Evolutionary conservation across 2,888 invertebrate species (phyloP).

Genomic region (Eupithecia tripunctaria): DNA sequence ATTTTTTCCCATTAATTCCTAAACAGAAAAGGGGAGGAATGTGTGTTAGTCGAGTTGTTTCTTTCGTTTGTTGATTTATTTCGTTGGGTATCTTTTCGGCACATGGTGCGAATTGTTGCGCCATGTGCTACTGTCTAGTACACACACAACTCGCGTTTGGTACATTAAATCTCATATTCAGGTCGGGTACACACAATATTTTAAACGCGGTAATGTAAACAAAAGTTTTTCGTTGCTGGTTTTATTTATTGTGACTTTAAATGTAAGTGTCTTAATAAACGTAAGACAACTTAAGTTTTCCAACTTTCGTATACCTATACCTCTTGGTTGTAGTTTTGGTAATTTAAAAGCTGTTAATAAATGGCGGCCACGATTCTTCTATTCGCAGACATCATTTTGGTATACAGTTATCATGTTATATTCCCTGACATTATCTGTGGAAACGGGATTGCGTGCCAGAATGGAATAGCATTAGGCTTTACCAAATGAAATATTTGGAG

Average conservation of each 20-base stretch:
- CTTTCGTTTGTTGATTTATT: conserved; percentile 47
- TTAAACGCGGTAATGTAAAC: conserved; percentile 26
- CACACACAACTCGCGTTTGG: conserved; percentile 29
- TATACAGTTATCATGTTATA: conserved; percentile 45
- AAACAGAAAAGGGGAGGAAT: conserved; percentile 36
- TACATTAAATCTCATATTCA: conserved; percentile 31
- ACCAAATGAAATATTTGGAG: background rate
- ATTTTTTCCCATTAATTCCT: conserved; percentile 35
- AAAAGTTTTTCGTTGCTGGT: conserved; percentile 26
- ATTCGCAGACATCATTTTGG: conserved; percentile 36
- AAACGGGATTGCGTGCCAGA: conserved; percentile 1
- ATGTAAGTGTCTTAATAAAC: conserved; percentile 3
- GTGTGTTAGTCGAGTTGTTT: conserved; percentile 39
- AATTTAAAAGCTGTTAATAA: background rate
- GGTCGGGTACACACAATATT: conserved; percentile 31
- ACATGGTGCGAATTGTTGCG: conserved; percentile 26
- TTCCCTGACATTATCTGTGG: conserved; percentile 38
- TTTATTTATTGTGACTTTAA: conserved; percentile 25
- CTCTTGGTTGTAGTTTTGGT: background rate
- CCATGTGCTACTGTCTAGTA: conserved; percentile 27
- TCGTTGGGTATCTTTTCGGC: conserved; percentile 32
- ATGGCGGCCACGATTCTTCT: background rate
- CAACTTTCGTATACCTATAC: background rate
- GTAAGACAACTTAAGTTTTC: background rate
- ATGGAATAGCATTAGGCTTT: conserved; percentile 9